These are phyloP conservation scores for Crax fasciolata DNA, from an alignment of 2,797 vertebrate genomes.

Conservation along the genomic window DNA sequence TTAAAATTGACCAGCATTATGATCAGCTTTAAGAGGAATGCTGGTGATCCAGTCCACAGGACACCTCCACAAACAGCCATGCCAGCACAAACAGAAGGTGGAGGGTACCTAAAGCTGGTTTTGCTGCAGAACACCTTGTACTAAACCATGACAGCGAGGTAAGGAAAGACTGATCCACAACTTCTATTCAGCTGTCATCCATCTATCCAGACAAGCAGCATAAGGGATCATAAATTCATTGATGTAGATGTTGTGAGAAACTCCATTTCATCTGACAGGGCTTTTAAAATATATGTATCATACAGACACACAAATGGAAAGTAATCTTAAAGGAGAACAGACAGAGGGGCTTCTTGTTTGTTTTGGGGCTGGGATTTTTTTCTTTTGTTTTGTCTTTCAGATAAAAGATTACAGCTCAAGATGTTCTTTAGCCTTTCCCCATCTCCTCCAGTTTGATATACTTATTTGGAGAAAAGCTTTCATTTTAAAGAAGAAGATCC, in stretches of 20 bases:
- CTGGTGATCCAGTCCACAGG: not conserved
- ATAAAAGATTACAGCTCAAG: not conserved
- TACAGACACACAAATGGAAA: not conserved
- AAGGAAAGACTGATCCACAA: not conserved
- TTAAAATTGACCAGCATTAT: not conserved
- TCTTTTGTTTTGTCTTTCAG: not conserved
- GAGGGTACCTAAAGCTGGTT: not conserved
- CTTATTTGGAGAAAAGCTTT: not conserved
- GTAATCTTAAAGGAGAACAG: not conserved
- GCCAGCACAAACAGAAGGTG: not conserved
- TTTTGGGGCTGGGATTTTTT: not conserved
- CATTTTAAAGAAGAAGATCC: not conserved
- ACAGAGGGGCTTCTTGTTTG: rapidly evolving
- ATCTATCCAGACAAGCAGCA: not conserved
- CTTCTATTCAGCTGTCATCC: not conserved
- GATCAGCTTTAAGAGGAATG: not conserved
- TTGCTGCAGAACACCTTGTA: not conserved
- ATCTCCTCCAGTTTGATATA: not conserved
- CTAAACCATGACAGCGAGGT: not conserved
- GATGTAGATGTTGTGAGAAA: not conserved
- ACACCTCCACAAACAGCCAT: not conserved
- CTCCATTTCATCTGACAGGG: not conserved
- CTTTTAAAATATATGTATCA: not conserved
- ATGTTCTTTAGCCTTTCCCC: not conserved
- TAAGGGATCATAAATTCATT: not conserved